Percentiles rank a stretch among this genome's conserved stretches.
Conservation (phyloP, 2,113 vertebrate species). For the Oriolus oriolus region DNA sequence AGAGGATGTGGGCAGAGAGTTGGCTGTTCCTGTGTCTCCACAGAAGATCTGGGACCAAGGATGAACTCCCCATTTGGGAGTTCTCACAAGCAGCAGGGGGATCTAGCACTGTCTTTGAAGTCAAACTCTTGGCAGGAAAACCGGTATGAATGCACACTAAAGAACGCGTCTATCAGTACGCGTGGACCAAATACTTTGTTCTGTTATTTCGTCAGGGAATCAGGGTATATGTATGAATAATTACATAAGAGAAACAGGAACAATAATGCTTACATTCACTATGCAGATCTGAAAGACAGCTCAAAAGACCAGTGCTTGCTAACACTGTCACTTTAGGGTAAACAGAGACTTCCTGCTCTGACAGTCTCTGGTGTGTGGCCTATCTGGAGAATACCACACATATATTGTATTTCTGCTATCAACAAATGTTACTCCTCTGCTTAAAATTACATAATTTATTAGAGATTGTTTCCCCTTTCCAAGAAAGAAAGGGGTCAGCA, state of each 20-base stretch:
- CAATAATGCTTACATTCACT: not conserved
- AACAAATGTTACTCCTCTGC: not conserved
- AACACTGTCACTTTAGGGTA: not conserved
- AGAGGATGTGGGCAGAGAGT: not conserved
- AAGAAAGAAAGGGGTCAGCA: not conserved
- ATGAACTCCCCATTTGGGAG: not conserved
- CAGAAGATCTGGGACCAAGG: not conserved
- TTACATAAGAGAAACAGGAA: rapidly evolving
- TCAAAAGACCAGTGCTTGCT: not conserved
- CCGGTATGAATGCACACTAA: not conserved
- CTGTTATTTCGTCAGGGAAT: not conserved
- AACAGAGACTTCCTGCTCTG: not conserved
- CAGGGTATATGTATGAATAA: not conserved
- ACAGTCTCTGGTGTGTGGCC: not conserved
- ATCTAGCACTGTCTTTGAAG: not conserved
- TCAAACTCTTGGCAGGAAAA: not conserved
- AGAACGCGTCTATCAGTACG: not conserved
- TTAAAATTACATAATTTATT: not conserved
- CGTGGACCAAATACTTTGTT: not conserved
- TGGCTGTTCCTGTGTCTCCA: not conserved
- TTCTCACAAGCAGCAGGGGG: not conserved
- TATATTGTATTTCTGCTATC: not conserved
- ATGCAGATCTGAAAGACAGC: not conserved
- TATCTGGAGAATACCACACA: not conserved
- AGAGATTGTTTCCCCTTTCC: not conserved